phyloP scores from a whole-genome alignment of 2,888 invertebrate species.

The Trachelus stipa region DNA sequence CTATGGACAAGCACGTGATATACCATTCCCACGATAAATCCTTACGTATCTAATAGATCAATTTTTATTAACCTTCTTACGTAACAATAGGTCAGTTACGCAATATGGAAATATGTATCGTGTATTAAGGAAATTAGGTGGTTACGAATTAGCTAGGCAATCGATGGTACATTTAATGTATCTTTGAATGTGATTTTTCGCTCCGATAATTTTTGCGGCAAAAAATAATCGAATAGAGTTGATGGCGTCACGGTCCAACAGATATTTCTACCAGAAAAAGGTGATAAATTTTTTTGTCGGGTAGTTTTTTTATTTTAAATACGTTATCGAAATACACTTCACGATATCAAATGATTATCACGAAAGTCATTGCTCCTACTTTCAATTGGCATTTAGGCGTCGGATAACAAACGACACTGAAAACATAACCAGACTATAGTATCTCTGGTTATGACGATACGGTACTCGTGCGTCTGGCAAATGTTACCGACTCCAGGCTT shows the following conservation, averaged over 20 bases:
- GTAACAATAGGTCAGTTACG: neutral
- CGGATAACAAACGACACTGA: neutral
- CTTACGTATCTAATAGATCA: neutral
- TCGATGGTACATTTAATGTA: too few species aligned
- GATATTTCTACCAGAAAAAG: too few species aligned
- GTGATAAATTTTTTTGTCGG: too few species aligned
- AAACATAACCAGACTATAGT: neutral
- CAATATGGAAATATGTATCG: neutral
- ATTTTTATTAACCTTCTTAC: neutral
- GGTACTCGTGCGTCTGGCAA: constrained; percentile 18
- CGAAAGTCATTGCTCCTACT: neutral
- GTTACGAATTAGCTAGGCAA: too few species aligned
- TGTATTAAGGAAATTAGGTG: too few species aligned
- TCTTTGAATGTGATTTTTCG: too few species aligned
- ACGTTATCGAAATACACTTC: too few species aligned
- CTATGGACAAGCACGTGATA: neutral
- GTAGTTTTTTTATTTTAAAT: too few species aligned
- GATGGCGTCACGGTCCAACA: too few species aligned
- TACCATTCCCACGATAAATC: neutral
- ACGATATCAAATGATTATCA: neutral
- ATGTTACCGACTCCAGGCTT: constrained; percentile 18
- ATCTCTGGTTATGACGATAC: neutral
- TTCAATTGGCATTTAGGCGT: neutral
- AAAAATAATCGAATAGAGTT: too few species aligned
- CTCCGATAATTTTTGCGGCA: too few species aligned